Conservation (phyloP, 2,113 vertebrate genomes). For the Gallinago jamesoni region DNA sequence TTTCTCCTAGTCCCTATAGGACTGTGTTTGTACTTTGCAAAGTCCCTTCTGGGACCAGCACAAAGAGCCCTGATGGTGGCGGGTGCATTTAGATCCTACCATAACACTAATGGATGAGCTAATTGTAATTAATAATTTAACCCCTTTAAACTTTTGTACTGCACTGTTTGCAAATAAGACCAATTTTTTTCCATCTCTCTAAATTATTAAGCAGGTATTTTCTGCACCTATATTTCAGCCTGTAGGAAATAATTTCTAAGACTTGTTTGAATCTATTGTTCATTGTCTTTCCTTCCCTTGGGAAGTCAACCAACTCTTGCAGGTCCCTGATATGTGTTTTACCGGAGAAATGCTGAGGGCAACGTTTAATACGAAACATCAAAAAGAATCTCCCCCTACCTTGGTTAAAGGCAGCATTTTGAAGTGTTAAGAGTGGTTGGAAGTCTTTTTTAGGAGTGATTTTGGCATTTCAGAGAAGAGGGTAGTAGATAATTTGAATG, state of each 20-base stretch:
- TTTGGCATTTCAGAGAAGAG: neutral
- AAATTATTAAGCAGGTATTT: conserved; percentile 41
- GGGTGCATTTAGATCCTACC: neutral
- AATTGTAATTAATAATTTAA: conserved; percentile 32
- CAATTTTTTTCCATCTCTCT: neutral
- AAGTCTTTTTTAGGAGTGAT: neutral
- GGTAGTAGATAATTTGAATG: neutral
- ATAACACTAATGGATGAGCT: neutral
- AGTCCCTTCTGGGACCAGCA: neutral
- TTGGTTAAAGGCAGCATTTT: neutral
- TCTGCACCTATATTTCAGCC: conserved; percentile 17
- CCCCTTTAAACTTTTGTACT: neutral
- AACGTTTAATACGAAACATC: neutral
- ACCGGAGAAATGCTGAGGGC: neutral
- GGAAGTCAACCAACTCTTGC: neutral
- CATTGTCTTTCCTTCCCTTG: neutral
- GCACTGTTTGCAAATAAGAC: neutral
- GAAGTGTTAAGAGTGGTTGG: neutral
- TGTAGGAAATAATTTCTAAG: neutral
- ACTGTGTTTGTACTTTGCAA: neutral
- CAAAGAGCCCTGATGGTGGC: neutral
- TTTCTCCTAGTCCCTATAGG: neutral
- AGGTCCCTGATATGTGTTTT: neutral
- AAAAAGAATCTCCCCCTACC: neutral
- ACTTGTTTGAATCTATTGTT: neutral